Base-by-base conservation (phyloP, 2,797 vertebrate genomes). In the Aeoliscus strigatus region DNA sequence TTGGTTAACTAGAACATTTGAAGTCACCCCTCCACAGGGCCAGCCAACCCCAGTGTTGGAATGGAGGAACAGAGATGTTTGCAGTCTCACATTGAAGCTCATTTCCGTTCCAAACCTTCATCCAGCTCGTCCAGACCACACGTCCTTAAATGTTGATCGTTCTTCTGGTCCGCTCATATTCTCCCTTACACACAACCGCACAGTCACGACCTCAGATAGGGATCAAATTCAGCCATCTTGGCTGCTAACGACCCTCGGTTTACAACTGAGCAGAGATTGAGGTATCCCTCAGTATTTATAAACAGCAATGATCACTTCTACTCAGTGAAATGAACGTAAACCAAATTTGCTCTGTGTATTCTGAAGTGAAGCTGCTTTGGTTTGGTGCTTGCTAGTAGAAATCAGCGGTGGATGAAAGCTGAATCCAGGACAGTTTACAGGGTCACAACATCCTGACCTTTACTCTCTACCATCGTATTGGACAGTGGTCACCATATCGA, bases 41-140 rank as follows among this genome's bases (percentile, higher is more conserved):
- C 29, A 32, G 70, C 67, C 79, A 80, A 66, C 53, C 67, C 48
- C 21, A 51, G 55, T 32, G 21, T 64, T 54, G 42, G 51, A 56
- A 50, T 27, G 9, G 24, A 39, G 38, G 35, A 61, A 18, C 23
- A 9, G 45, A 37, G 51, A 31, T 56, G 66, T 73, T 70, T 80
- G 53, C 75, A 62, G 73, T 70, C 75, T 76, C 64, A 34, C 50
- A 64, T 77, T 68, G 42, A 60, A 45, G 39, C 59, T 73, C 58
- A 55, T 76, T 83, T 83, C 74, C 70, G 49, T 76, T 84, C 77
- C 81, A 86, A 82, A 77, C 83, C 77, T 72, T 81, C 61, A 66
- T 76, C 67, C 62, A 73, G 79, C 81, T 80, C 72, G 61, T 67
- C 80, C 74, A 83, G 76, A 82, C 84, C 81, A 73, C 78, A 86